Evolutionary conservation across 2,113 vertebrate species (phyloP).

Genomic region (Embiotoca jacksoni): DNA sequence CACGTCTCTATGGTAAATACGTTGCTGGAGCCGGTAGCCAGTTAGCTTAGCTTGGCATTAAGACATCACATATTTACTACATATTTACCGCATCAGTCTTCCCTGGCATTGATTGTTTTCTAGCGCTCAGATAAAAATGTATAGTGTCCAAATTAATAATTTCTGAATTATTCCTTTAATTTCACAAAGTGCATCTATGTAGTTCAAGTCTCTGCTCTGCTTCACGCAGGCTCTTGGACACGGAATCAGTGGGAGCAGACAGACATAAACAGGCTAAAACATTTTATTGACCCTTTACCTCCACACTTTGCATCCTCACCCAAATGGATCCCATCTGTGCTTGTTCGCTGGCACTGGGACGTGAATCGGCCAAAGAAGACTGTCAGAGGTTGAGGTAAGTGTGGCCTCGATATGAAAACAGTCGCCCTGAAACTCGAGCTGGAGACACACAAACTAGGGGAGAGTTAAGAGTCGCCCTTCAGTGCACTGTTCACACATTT

Average conservation of each 20-base stretch:
- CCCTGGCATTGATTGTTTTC: no score
- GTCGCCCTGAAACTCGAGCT: constrained; percentile 83
- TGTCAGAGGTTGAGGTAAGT: constrained; percentile 73
- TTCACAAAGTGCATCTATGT: not conserved
- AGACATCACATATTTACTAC: no score
- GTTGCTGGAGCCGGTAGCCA: not conserved
- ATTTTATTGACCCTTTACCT: constrained; percentile 9
- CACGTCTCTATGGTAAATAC: not conserved
- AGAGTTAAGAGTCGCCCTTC: constrained; percentile 78
- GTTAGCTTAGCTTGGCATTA: not conserved
- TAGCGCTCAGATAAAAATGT: no score
- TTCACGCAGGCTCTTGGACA: not conserved
- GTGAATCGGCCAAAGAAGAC: constrained; percentile 67
- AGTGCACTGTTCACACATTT: constrained; percentile 86
- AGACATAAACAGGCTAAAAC: not conserved
- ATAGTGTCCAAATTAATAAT: not conserved
- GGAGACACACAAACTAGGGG: constrained; percentile 71
- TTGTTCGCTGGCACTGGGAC: constrained; percentile 52
- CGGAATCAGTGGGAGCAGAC: not conserved
- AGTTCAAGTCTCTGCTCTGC: not conserved
- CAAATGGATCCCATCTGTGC: constrained; percentile 52
- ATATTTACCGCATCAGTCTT: no score
- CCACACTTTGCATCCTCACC: constrained; percentile 5
- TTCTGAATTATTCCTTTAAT: not conserved
- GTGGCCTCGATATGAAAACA: constrained; percentile 84